phyloP scores from a whole-genome alignment of 2,888 invertebrate species.

The Heliconius sara region DNA sequence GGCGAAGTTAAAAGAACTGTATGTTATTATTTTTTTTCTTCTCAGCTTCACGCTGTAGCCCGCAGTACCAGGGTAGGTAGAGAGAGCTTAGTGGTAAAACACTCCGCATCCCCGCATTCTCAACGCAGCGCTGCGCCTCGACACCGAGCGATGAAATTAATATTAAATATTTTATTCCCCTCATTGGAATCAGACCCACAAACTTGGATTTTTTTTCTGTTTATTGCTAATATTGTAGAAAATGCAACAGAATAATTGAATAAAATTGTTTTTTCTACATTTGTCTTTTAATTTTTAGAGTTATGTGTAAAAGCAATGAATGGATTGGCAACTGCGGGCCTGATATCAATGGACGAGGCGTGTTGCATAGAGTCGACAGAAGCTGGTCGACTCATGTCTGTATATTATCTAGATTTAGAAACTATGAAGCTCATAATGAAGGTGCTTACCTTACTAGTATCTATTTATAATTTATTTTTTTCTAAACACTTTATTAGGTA shows the following conservation, averaged over 20 bases:
- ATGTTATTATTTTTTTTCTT: neutral
- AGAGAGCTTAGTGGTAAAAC: too few species aligned
- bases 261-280: neutral
- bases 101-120: too few species aligned
- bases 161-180: too few species aligned
- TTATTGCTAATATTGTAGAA: neutral
- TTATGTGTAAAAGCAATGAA: slow-evolving; percentile 89
- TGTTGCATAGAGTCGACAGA: slow-evolving; percentile 85
- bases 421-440: slow-evolving; percentile 89
- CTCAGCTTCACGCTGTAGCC: neutral
- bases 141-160: too few species aligned
- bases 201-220: neutral
- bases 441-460: slow-evolving; percentile 64
- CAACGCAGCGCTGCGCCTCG: too few species aligned
- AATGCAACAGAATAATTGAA: neutral
- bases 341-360: slow-evolving; percentile 85
- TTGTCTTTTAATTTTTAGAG: slow-evolving; percentile 73
- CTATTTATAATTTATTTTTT: slow-evolving; percentile 6
- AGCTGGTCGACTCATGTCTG: slow-evolving; percentile 88
- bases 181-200: too few species aligned
- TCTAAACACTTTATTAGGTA: slow-evolving; percentile 19
- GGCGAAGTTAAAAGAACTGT: neutral
- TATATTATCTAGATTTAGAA: slow-evolving; percentile 87
- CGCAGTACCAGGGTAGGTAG: too few species aligned
- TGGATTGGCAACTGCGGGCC: slow-evolving; percentile 84